Conservation (phyloP, 2,113 vertebrate genomes). For the Erpornis zantholeuca region DNA sequence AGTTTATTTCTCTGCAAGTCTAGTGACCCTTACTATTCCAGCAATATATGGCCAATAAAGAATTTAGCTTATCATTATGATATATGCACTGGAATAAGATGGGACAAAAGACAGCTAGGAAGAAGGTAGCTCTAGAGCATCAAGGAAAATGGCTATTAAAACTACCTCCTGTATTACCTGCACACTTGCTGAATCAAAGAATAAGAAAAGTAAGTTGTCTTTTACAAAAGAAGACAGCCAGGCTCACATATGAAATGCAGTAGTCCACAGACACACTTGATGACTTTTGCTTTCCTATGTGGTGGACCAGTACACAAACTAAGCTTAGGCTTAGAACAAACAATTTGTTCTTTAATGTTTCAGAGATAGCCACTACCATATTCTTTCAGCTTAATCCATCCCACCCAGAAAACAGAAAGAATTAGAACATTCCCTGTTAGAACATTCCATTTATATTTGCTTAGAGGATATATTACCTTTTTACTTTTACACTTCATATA, state of each 20-base stretch:
- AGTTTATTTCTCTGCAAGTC: neutral
- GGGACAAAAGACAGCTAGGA: neutral
- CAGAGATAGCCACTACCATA: neutral
- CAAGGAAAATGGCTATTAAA: neutral
- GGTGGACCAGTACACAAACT: neutral
- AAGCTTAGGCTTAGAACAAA: neutral
- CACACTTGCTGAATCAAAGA: neutral
- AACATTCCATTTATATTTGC: neutral
- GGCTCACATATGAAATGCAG: neutral
- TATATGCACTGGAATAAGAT: neutral
- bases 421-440: neutral
- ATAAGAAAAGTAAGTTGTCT: neutral
- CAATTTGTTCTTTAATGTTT: neutral
- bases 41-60: neutral
- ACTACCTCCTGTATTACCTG: neutral
- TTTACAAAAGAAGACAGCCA: neutral
- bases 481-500: neutral
- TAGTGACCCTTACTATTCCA: neutral
- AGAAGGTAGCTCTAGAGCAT: neutral
- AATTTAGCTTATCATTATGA: neutral
- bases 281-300: neutral
- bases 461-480: neutral
- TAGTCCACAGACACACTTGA: neutral
- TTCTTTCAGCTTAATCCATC: neutral
- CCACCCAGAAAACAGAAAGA: neutral